A percentile compares a stretch with the other conserved stretches of the same genome.
phyloP scores from a whole-genome alignment of 1,140 invertebrate species.

The Ceratina japonica region DNA sequence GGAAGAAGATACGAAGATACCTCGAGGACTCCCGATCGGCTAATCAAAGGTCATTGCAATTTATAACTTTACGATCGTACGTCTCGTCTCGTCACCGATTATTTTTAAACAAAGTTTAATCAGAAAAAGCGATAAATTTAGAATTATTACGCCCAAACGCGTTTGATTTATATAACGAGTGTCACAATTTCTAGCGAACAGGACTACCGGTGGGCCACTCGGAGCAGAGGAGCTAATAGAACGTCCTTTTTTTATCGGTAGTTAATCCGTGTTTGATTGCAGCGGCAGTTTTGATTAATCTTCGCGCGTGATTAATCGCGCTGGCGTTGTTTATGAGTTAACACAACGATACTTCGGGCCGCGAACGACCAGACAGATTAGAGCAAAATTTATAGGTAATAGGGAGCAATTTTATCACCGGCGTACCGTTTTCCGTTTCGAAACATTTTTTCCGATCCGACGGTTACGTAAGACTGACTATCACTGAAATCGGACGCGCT shows the following conservation, averaged over 20 bases:
- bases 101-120: too few species aligned
- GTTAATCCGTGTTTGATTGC: too few species aligned
- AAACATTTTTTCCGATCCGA: constrained; percentile 11
- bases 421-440: background rate
- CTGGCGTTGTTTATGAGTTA: background rate
- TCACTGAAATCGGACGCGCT: background rate
- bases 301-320: too few species aligned
- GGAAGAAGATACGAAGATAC: background rate
- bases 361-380: constrained; percentile 2
- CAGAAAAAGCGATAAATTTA: constrained; percentile 10
- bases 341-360: constrained; percentile 18
- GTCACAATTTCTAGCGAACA: background rate
- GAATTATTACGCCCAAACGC: background rate
- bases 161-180: background rate
- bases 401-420: constrained; percentile 7
- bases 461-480: background rate
- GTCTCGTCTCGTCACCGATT: too few species aligned
- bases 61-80: too few species aligned
- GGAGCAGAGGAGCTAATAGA: too few species aligned
- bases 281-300: too few species aligned
- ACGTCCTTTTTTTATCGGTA: too few species aligned
- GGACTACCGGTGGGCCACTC: too few species aligned
- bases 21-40: background rate
- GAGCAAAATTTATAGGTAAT: background rate
- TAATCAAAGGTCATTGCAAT: too few species aligned